Conservation (phyloP, 2,113 vertebrate species). For the Myocastor coypus region DNA sequence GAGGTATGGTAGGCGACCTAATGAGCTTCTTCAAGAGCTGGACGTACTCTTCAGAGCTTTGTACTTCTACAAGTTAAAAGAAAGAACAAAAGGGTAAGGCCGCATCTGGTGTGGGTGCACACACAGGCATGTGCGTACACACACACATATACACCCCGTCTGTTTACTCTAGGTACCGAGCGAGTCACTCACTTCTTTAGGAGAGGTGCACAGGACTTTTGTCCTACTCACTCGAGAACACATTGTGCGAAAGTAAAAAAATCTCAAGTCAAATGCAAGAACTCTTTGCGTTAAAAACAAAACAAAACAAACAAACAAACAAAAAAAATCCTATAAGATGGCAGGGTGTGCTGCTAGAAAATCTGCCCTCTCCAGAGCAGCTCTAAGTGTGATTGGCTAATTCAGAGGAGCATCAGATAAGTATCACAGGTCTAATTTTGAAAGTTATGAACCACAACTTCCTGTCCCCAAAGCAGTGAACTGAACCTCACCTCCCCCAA, state of each 20-base stretch:
- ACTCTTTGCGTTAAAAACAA: constrained; percentile 75
- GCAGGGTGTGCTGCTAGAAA: constrained; percentile 76
- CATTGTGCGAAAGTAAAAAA: constrained; percentile 72
- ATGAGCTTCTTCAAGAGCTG: constrained; percentile 92
- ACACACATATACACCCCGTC: constrained; percentile 40
- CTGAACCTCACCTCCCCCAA: constrained; percentile 27
- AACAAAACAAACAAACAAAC: constrained; percentile 44
- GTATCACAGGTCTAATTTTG: constrained; percentile 84
- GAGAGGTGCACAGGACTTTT: background rate
- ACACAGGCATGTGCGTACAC: too few species aligned
- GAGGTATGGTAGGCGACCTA: constrained; percentile 91
- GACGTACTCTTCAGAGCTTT: constrained; percentile 92
- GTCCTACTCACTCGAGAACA: constrained; percentile 66
- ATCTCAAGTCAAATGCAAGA: constrained; percentile 80
- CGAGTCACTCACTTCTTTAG: background rate
- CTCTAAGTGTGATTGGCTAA: constrained; percentile 84
- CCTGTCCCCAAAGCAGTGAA: constrained; percentile 89
- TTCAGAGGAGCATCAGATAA: constrained; percentile 86
- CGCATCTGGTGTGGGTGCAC: constrained; percentile 11
- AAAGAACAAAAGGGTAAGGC: background rate
- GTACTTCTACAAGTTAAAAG: constrained; percentile 88
- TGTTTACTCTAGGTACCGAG: background rate
- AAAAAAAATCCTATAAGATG: constrained; percentile 78
- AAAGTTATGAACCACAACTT: constrained; percentile 91
- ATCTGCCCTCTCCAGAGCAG: constrained; percentile 77